phyloP scores from a whole-genome alignment of 2,888 invertebrate species.

The Acrobasis suavella region DNA sequence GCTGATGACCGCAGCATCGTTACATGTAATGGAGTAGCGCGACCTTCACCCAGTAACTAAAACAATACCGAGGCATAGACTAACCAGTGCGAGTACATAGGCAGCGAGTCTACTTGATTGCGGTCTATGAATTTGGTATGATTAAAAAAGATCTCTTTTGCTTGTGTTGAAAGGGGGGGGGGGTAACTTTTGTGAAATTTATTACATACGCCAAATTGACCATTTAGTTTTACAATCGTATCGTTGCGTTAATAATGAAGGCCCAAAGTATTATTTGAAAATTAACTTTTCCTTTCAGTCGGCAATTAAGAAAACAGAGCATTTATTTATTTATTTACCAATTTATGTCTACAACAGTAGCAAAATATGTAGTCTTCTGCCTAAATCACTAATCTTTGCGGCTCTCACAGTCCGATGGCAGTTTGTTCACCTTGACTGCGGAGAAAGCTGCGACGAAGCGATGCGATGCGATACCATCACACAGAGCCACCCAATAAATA shows the following conservation, averaged over 20 bases:
- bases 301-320: too few relatives aligned
- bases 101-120: neutral
- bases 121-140: too few relatives aligned
- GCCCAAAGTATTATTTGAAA: too few relatives aligned
- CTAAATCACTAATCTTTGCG: slow-evolving; percentile 6
- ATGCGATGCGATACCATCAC: slow-evolving; percentile 2
- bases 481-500: neutral
- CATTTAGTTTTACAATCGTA: too few relatives aligned
- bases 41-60: slow-evolving; percentile 23
- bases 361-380: neutral
- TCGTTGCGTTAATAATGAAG: too few relatives aligned
- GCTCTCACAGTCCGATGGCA: slow-evolving; percentile 2
- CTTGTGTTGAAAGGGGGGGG: too few relatives aligned
- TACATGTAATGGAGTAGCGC: slow-evolving; percentile 24
- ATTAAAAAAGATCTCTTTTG: too few relatives aligned
- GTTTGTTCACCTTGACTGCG: slow-evolving; percentile 10
- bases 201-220: too few relatives aligned
- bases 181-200: too few relatives aligned
- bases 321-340: too few relatives aligned
- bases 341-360: too few relatives aligned
- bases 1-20: slow-evolving; percentile 60
- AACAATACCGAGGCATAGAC: slow-evolving; percentile 19
- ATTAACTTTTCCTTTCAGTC: too few relatives aligned
- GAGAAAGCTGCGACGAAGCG: slow-evolving; percentile 15
- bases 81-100: neutral